Evolutionary conservation across 1,140 invertebrate species (phyloP), one percentile per base, ranked within the genome.

Genomic region (Scaptomyza pallida): DNA sequence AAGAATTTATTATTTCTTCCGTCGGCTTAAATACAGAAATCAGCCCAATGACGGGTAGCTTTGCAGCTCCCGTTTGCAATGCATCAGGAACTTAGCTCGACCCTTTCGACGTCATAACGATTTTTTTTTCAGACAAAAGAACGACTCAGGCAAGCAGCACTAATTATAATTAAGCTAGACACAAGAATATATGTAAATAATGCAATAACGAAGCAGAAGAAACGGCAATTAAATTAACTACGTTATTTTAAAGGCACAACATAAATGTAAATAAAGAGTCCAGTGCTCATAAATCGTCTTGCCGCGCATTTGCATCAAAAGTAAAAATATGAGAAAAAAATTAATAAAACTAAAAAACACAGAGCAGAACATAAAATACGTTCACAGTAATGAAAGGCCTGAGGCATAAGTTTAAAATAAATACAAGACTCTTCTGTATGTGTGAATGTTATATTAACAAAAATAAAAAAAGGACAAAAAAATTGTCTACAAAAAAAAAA

Each of bases 361-460:
- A 57, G 47, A 33, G 43, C 56, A 30, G 61, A 67, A 57, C 21
- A 67, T 40, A 67, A 55, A 70, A 57, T 68, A 78, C 75, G 78
- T 72, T 75, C 83, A 67, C 71, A 82, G 82, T 88, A 88, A 88
- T 88, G 82, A 88, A 88, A 88, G 82, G 82, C 82, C 82, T 89
- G 78, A 72, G 72, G 82, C 78, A 88, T 88, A 88, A 88, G 82
- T 88, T 88, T 88, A 78, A 88, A 88, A 88, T 88, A 88, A 88
- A 88, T 88, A 88, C 88, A 88, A 78, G 81, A 71, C 73, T 83
- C 45, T 70, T 83, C 45, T 70, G 57, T 73, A 55, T 75, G 67
- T 80, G 82, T 81, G 77, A 82, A 88, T 88, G 82, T 88, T 82
- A 88, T 88, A 88, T 74, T 26, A 70, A n/a, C 19, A 21, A 21